phyloP scores from a whole-genome alignment of 1,140 invertebrate genomes.

The Tetramorium parvispinum region DNA sequence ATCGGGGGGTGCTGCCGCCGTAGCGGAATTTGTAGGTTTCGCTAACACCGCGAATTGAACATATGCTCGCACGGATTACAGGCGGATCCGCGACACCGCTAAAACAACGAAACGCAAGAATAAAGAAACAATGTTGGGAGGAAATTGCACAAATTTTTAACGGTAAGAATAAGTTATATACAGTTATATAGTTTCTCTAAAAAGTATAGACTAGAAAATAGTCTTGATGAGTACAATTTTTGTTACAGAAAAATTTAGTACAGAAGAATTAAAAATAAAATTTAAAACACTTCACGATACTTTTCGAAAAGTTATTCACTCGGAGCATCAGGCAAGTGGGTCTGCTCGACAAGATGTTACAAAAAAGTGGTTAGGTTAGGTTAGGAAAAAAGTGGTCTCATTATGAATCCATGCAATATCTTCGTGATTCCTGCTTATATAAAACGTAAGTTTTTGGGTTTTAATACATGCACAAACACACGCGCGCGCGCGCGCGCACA shows the following conservation, averaged over 20 bases:
- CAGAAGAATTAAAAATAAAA: not conserved
- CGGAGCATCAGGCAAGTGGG: not conserved
- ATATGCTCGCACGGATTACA: no score
- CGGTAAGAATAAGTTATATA: not conserved
- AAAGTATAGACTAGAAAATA: not conserved
- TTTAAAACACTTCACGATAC: not conserved
- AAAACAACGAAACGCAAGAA: not conserved
- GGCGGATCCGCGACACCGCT: no score
- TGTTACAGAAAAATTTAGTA: not conserved
- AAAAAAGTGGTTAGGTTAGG: not conserved
- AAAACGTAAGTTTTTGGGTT: not conserved
- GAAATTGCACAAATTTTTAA: not conserved
- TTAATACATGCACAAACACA: no score
- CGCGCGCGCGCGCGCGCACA: no score
- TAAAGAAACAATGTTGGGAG: not conserved
- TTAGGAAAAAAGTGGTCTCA: not conserved
- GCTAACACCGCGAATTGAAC: no score
- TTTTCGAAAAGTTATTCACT: not conserved
- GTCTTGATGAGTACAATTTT: not conserved
- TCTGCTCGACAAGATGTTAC: not conserved
- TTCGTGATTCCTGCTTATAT: not conserved
- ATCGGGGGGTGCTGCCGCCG: no score
- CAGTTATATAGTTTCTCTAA: not conserved
- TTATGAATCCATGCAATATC: not conserved
- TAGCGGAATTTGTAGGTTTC: no score